Evolutionary conservation across 1,140 invertebrate species (phyloP).

Genomic region (Carposina sasakii): DNA sequence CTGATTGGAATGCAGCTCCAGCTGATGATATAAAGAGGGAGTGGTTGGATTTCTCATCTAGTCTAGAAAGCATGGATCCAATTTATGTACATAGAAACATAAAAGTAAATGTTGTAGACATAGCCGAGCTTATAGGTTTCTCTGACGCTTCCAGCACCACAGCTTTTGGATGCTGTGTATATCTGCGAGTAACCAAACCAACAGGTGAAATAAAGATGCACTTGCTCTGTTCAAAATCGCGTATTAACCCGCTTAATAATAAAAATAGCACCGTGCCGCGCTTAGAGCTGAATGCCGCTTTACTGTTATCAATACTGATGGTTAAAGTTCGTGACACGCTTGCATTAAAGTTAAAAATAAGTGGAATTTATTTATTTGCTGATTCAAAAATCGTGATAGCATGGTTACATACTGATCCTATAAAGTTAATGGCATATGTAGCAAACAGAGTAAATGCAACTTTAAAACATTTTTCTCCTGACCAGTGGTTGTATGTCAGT

Average conservation of each 20-base stretch:
- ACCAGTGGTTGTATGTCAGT: slow-evolving; percentile 3
- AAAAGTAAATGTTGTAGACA: no score
- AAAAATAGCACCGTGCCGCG: neutral
- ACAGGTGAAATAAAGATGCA: neutral
- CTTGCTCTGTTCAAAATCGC: slow-evolving; percentile 2
- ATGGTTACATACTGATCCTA: neutral
- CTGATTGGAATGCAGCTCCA: no score
- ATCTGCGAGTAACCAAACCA: neutral
- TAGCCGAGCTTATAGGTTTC: neutral
- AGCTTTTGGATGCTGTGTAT: neutral
- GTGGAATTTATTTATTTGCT: neutral
- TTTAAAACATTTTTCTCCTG: no score
- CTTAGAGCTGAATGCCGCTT: neutral
- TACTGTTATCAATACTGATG: neutral
- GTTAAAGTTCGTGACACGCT: neutral
- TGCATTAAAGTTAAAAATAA: neutral
- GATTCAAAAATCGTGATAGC: neutral
- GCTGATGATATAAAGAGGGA: no score
- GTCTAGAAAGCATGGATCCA: no score
- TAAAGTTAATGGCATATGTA: neutral
- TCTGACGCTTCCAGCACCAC: neutral
- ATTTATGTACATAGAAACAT: no score
- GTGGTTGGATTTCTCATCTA: no score
- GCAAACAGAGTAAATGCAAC: slow-evolving; percentile 2
- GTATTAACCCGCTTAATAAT: neutral